Percentiles rank a stretch among this genome's conserved stretches.
phyloP scores from a whole-genome alignment of 2,113 vertebrate genomes.

The Siphamia tubifer region DNA sequence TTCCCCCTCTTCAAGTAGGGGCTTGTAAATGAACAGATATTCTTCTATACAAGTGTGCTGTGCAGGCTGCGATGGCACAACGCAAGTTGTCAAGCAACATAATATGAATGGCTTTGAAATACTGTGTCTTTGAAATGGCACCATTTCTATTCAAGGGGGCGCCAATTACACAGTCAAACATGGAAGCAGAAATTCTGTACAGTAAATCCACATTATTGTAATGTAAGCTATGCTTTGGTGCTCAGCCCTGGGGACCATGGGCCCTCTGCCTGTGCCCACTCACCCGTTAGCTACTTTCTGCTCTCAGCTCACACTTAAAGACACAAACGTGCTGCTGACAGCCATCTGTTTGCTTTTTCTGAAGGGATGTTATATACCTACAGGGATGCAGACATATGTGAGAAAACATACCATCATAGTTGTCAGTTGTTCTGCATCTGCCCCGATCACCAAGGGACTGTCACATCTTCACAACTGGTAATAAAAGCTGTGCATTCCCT shows the following conservation, averaged over 20 bases:
- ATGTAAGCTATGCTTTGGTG: conserved; percentile 47
- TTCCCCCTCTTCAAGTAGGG: not conserved
- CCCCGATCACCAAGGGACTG: conserved; percentile 30
- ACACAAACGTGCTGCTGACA: conserved; percentile 25
- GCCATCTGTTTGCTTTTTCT: conserved; percentile 69
- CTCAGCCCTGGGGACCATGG: conserved; percentile 29
- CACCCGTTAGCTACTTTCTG: conserved; percentile 34
- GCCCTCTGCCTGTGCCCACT: conserved; percentile 40
- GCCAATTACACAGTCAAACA: conserved; percentile 43
- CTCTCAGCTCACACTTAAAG: conserved; percentile 50
- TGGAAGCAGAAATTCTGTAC: conserved; percentile 32
- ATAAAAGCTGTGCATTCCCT: conserved; percentile 49
- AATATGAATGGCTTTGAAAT: conserved; percentile 56
- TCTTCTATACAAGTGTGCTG: conserved; percentile 38
- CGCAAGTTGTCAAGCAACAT: conserved; percentile 43
- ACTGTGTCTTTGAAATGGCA: conserved; percentile 43
- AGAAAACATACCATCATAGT: conserved; percentile 32
- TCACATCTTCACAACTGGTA: conserved; percentile 38
- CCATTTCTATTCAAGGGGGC: conserved; percentile 49
- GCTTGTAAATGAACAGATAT: conserved; percentile 48
- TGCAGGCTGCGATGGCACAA: conserved; percentile 38
- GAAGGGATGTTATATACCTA: conserved; percentile 27
- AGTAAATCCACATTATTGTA: conserved; percentile 21
- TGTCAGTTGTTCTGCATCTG: conserved; percentile 26
- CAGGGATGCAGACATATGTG: conserved; percentile 28